Evolutionary conservation across 2,113 vertebrate genomes (phyloP).

Genomic region (Rhodinocichla rosea): DNA sequence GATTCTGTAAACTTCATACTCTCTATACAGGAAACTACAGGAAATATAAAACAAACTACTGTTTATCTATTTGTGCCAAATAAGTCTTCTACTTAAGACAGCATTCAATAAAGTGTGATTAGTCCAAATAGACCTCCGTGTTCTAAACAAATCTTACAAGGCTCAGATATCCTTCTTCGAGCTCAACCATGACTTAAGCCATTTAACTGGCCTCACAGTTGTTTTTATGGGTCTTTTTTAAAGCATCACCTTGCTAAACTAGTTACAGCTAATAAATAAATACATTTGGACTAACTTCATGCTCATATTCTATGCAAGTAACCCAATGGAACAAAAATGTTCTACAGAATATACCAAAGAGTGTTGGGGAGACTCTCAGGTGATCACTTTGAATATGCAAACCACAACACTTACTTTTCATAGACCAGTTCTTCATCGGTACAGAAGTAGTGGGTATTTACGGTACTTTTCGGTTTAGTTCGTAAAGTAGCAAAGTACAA

Average conservation of each 20-base stretch:
- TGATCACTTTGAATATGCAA: accelerated
- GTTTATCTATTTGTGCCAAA: neutral
- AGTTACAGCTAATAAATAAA: neutral
- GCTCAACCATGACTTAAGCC: neutral
- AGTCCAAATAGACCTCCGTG: neutral
- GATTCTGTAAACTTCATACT: neutral
- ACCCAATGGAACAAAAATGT: accelerated
- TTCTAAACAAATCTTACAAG: neutral
- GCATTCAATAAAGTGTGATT: neutral
- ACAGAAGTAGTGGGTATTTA: constrained; percentile 96
- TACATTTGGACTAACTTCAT: neutral
- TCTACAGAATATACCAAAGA: accelerated
- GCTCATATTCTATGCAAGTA: neutral
- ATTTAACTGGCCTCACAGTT: neutral
- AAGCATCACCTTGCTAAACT: neutral
- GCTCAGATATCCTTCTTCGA: neutral
- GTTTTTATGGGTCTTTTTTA: neutral
- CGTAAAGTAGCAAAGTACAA: constrained; percentile 94
- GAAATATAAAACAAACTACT: neutral
- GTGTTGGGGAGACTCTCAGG: neutral
- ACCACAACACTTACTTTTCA: constrained; percentile 87
- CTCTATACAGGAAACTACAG: neutral
- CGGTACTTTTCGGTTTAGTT: constrained; percentile 93
- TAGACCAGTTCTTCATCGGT: constrained; percentile 95
- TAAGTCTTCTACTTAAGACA: neutral